Evolutionary conservation across 2,888 invertebrate species (phyloP), one percentile per base, ranked within the genome.

Genomic region (Metopia argyrocephala): DNA sequence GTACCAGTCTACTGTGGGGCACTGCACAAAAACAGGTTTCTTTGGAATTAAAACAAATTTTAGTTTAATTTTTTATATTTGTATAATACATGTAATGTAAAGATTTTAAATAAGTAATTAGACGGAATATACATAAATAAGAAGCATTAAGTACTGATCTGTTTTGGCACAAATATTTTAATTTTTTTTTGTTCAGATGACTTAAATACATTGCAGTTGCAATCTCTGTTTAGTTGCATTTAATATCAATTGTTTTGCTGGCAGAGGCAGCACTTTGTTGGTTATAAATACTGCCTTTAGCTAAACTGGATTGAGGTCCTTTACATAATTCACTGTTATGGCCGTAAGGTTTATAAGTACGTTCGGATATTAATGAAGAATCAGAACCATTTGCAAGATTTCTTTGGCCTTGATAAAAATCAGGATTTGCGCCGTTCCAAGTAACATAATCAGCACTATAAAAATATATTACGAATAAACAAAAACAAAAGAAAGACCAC

Each of bases 371-470:
- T 5, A 92, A 91, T 0, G 91, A 91, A 31, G 91, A 87, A 83
- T 94, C 92, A 2, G 93, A 91, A 1, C 95, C 94, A 69, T 91
- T 91, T 0, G 92, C 91, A 1, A 91, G 54, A 38, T 89, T 88
- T 75, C 91, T 89, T 20, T 87, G 87, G 0, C 93, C 93, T 27
- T 90, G 89, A 6, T 92, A 90, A 18, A 94, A 89, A 62, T 92
- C 92, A 0, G 94, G 93, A 89, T 96, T 94, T 0, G 96, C 94
- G 0, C 96, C 96, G 83, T 94, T 94, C 96, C 96, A 96, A 4
- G 95, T 94, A 62, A 96, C 92, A 87, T 96, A 96, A 87, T 96
- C 96, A 82, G 94, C 93, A 76, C 96, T 96, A 7, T n/a, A 56
- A 56, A 59, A 54, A 4, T 12, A 28, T 6, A 38, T 12, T 38